Percentiles rank a stretch among this genome's conserved stretches.
Conservation (phyloP, 37 sponge, comb jelly and placozoan species). For the Spongilla lacustris region DNA sequence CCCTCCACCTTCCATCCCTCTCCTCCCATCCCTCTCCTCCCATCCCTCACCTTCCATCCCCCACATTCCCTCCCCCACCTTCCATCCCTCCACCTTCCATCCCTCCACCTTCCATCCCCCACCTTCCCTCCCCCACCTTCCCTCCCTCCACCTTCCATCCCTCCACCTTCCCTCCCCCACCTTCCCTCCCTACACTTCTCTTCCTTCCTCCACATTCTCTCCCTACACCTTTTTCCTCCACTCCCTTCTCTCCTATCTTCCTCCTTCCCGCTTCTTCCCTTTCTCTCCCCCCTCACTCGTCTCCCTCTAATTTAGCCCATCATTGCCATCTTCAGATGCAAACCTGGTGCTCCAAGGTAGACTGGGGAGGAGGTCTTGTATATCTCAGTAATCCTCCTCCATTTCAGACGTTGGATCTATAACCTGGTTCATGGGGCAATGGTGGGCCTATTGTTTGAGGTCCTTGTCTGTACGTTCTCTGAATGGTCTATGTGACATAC, state of each 20-base stretch:
- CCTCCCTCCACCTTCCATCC: background rate
- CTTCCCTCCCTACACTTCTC: background rate
- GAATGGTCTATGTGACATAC: background rate
- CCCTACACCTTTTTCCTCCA: too few relatives aligned
- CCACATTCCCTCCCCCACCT: too few relatives aligned
- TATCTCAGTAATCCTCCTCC: background rate
- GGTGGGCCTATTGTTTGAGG: conserved; percentile 36
- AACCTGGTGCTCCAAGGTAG: conserved; percentile 43
- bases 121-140: too few relatives aligned
- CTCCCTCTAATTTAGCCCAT: conserved; percentile 46
- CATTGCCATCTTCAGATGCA: conserved; percentile 67
- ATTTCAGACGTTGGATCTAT: conserved; percentile 69
- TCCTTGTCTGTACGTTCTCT: conserved; percentile 56
- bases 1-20: background rate
- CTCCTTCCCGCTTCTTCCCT: too few relatives aligned
- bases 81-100: background rate
- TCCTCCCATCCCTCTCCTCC: background rate
- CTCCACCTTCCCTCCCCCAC: background rate
- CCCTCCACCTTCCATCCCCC: too few relatives aligned
- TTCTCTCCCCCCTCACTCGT: too few relatives aligned
- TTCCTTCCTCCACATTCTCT: background rate
- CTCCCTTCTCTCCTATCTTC: background rate
- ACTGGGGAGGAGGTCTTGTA: background rate
- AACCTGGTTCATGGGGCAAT: conserved; percentile 53
- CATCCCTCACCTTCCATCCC: too few relatives aligned